Evolutionary conservation across 2,797 vertebrate species (phyloP).

Genomic region (Microhierax caerulescens): DNA sequence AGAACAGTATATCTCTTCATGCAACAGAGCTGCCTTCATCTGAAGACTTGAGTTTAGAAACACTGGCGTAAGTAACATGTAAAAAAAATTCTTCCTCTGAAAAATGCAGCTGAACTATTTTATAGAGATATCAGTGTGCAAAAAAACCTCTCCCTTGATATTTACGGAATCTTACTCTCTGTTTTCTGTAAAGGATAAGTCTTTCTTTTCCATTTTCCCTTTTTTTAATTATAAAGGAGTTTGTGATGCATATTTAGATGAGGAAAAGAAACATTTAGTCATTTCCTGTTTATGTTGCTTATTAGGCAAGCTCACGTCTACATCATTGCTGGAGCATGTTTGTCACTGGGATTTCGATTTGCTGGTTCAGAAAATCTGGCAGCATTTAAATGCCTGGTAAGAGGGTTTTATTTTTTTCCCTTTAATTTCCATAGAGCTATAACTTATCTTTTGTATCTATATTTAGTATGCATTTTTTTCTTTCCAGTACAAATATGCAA

Average conservation of each 20-base stretch:
- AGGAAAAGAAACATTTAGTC: not conserved
- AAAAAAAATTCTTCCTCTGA: not conserved
- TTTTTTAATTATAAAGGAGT: not conserved
- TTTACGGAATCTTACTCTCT: not conserved
- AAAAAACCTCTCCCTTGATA: not conserved
- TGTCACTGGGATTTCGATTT: constrained; percentile 94
- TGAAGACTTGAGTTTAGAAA: constrained; percentile 95
- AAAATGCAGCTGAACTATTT: not conserved
- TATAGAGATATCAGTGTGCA: not conserved
- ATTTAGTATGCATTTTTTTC: not conserved
- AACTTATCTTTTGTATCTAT: not conserved
- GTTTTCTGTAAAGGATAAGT: not conserved
- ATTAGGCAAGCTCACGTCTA: constrained; percentile 95
- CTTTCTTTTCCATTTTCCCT: not conserved
- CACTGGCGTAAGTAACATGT: constrained; percentile 86
- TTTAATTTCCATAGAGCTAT: not conserved
- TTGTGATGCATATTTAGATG: not conserved
- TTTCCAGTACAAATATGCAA: constrained; percentile 88
- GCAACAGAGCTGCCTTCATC: constrained; percentile 82
- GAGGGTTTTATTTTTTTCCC: not conserved
- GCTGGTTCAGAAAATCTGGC: constrained; percentile 95
- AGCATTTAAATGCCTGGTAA: constrained; percentile 94
- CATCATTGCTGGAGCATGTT: constrained; percentile 94
- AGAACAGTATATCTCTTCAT: constrained; percentile 85
- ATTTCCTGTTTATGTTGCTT: constrained; percentile 37